phyloP scores from a whole-genome alignment of 2,797 vertebrate species.

The Chiloscyllium punctatum region DNA sequence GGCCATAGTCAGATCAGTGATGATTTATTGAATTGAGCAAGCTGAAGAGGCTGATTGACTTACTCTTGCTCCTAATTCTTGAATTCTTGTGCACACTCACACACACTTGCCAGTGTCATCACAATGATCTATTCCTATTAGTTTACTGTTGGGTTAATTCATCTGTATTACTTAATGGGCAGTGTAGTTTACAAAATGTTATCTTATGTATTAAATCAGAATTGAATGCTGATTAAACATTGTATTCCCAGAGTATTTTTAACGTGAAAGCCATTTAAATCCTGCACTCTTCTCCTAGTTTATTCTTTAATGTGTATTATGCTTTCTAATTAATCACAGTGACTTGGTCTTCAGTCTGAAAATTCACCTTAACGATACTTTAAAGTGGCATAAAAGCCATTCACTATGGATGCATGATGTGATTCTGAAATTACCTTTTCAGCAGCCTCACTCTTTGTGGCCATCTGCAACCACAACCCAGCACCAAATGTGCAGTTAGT shows the following conservation, averaged over 20 bases:
- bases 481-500: neutral
- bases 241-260: neutral
- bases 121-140: neutral
- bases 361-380: neutral
- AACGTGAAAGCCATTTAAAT: neutral
- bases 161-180: neutral
- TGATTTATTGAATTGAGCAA: no score
- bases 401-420: no score
- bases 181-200: neutral
- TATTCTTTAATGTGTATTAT: neutral
- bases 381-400: neutral
- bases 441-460: no score
- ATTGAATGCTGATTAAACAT: neutral
- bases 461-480: neutral
- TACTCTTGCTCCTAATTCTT: no score
- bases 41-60: no score
- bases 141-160: neutral
- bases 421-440: neutral
- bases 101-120: neutral
- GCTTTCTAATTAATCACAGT: neutral
- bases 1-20: no score
- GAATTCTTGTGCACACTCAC: neutral
- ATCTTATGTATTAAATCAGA: neutral
- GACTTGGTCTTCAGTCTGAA: neutral
- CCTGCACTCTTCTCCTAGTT: neutral